Conservation (phyloP, 2,113 vertebrate genomes). For the Choloepus hoffmanni region DNA sequence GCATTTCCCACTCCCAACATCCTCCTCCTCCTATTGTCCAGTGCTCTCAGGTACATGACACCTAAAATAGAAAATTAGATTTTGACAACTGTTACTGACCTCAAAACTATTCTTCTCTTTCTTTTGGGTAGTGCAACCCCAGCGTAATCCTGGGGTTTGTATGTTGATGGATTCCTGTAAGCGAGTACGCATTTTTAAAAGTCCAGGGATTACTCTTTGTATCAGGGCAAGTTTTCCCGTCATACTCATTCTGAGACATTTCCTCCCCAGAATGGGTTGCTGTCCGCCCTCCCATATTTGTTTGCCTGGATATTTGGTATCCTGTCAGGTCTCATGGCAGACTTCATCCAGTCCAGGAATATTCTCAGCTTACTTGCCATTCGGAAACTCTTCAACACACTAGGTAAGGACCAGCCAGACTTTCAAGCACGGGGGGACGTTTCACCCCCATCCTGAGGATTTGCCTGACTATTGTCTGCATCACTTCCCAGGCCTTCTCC, state of each 20-base stretch:
- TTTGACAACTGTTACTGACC: not conserved
- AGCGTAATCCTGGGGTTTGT: not conserved
- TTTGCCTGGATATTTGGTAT: conserved; percentile 79
- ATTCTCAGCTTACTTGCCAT: conserved; percentile 83
- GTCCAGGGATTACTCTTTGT: not conserved
- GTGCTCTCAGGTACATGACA: not conserved
- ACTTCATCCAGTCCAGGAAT: conserved; percentile 85
- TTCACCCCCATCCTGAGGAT: not conserved
- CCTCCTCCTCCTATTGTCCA: not conserved
- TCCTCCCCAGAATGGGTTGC: conserved; percentile 67
- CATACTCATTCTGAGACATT: not conserved
- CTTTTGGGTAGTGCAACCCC: not conserved
- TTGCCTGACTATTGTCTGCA: not conserved
- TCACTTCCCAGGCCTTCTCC: conserved; percentile 34
- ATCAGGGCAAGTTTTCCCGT: not conserved
- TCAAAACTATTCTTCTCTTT: not conserved
- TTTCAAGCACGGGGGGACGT: not conserved
- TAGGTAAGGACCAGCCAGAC: conserved; percentile 79
- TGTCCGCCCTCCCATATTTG: conserved; percentile 80
- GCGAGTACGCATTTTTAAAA: not conserved
- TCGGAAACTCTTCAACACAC: conserved; percentile 89
- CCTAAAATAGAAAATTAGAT: not conserved
- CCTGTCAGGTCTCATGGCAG: conserved; percentile 84
- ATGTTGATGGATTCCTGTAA: not conserved
- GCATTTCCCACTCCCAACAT: not conserved